phyloP scores from a whole-genome alignment of 2,888 invertebrate genomes.

The Biston stratarius region DNA sequence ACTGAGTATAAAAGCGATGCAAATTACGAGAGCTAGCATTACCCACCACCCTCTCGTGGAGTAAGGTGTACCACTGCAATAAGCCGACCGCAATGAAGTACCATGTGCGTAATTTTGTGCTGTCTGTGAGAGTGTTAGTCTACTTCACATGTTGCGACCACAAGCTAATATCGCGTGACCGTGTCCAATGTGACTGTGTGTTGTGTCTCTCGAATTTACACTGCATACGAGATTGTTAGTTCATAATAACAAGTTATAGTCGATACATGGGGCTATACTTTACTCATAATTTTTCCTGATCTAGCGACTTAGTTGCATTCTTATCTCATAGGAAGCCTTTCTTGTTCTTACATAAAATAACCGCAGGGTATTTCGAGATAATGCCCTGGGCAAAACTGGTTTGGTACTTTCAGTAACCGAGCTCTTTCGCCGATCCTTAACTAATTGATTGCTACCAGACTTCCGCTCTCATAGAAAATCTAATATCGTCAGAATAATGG shows the following conservation, averaged over 20 bases:
- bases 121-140: slow-evolving; percentile 51
- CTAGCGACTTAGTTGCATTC: slow-evolving; percentile 40
- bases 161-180: slow-evolving; percentile 42
- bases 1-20: slow-evolving; percentile 84
- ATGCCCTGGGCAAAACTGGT: slow-evolving; percentile 61
- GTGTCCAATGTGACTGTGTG: slow-evolving; percentile 48
- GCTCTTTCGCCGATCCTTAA: slow-evolving; percentile 44
- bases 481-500: slow-evolving; percentile 1
- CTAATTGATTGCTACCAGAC: slow-evolving; percentile 34
- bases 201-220: slow-evolving; percentile 46
- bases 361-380: slow-evolving; percentile 51
- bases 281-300: slow-evolving; percentile 58
- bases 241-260: slow-evolving; percentile 9
- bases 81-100: slow-evolving; percentile 73
- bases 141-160: slow-evolving; percentile 43
- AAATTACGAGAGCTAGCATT: slow-evolving; percentile 80
- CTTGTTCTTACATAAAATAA: slow-evolving; percentile 64
- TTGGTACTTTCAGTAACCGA: slow-evolving; percentile 46
- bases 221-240: slow-evolving; percentile 15
- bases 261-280: slow-evolving; percentile 15
- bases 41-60: slow-evolving; percentile 77
- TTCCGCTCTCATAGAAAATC: slow-evolving; percentile 26
- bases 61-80: slow-evolving; percentile 62
- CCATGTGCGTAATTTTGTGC: slow-evolving; percentile 73
- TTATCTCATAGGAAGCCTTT: slow-evolving; percentile 65